Conservation (phyloP, 2,797 vertebrate species). For the Peromyscus eremicus region DNA sequence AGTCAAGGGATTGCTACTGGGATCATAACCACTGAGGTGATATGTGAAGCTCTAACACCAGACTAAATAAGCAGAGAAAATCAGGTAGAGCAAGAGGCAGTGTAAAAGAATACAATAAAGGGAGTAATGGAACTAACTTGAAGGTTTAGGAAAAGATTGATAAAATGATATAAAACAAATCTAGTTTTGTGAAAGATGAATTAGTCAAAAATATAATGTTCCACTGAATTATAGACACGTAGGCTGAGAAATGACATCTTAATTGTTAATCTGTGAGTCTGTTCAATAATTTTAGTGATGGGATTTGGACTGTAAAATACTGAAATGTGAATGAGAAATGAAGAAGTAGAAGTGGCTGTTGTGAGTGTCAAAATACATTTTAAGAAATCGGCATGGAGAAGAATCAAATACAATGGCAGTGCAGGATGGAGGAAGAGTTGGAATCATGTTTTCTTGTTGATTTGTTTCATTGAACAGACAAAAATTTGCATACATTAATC, state of each 20-base stretch:
- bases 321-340: conserved; percentile 27
- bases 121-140: neutral
- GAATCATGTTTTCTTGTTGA: neutral
- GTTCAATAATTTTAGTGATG: neutral
- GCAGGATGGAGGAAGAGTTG: neutral
- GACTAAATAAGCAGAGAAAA: neutral
- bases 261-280: neutral
- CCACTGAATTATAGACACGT: neutral
- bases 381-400: neutral
- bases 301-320: neutral
- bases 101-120: neutral
- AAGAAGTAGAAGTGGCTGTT: neutral
- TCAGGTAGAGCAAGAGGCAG: neutral
- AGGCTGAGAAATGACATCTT: conserved; percentile 1
- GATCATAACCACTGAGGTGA: neutral
- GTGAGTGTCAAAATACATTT: conserved; percentile 32
- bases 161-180: neutral
- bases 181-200: neutral
- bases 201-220: conserved; percentile 11
- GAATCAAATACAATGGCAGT: neutral
- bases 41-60: neutral
- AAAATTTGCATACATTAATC: neutral
- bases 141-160: neutral
- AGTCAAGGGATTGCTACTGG: neutral
- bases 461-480: neutral